Conservation (phyloP, 2,888 invertebrate species). For the Archips xylosteana region DNA sequence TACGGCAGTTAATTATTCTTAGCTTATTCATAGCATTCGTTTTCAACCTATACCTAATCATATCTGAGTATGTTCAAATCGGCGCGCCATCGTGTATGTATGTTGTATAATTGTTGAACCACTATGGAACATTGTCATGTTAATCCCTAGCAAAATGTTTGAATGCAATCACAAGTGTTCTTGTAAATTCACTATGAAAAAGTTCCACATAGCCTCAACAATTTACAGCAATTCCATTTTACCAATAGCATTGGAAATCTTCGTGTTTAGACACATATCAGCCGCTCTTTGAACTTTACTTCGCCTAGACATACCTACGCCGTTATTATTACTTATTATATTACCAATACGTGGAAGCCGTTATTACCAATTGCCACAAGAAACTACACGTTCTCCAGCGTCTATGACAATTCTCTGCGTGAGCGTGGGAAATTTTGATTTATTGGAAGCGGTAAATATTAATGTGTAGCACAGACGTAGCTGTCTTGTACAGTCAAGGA, state of each 20-base stretch:
- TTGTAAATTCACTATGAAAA: background rate
- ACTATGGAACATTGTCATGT: background rate
- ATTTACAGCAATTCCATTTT: background rate
- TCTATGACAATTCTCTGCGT: too few relatives aligned
- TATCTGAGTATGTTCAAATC: slow-evolving; percentile 24
- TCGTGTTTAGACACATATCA: background rate
- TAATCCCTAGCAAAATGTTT: background rate
- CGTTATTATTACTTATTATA: too few relatives aligned
- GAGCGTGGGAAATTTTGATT: too few relatives aligned
- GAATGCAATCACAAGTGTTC: background rate
- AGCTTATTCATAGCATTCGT: background rate
- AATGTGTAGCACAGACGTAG: too few relatives aligned
- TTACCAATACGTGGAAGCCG: too few relatives aligned
- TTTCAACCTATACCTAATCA: background rate
- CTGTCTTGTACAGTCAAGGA: too few relatives aligned
- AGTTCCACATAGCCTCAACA: slow-evolving; percentile 3
- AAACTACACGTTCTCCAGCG: too few relatives aligned
- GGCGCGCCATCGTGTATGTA: slow-evolving; percentile 11
- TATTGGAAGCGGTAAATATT: too few relatives aligned
- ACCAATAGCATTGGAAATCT: background rate
- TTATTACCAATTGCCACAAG: too few relatives aligned
- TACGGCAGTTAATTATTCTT: too few relatives aligned
- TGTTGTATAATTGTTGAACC: background rate
- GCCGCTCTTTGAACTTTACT: background rate
- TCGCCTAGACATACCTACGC: too few relatives aligned